Evolutionary conservation across 2,888 invertebrate species (phyloP).

Genomic region (Phalera bucephala): DNA sequence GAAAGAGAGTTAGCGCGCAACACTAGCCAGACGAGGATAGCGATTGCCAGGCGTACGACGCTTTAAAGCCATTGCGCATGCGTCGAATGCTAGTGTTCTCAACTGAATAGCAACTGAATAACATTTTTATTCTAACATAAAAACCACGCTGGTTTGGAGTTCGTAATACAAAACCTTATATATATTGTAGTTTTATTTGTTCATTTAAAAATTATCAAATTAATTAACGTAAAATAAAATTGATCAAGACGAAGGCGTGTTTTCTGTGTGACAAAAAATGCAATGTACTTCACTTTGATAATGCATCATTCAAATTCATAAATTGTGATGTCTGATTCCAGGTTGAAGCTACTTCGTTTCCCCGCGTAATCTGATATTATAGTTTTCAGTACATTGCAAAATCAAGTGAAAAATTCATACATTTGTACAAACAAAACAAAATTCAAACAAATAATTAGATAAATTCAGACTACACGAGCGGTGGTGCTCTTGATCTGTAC

Average conservation of each 20-base stretch:
- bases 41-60: no score
- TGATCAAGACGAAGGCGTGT: constrained; percentile 10
- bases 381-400: no score
- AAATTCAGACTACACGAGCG: no score
- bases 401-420: no score
- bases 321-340: no score
- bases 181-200: constrained; percentile 6
- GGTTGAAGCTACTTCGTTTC: no score
- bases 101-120: constrained; percentile 7
- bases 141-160: constrained; percentile 8
- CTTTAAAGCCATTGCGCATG: constrained; percentile 1
- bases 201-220: constrained; percentile 5
- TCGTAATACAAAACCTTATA: constrained; percentile 6
- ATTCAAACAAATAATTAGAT: no score
- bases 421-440: no score
- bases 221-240: constrained; percentile 11
- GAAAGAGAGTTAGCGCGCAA: no score
- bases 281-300: constrained; percentile 7
- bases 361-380: no score
- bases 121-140: constrained; percentile 9
- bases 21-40: no score
- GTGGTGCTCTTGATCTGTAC: no score
- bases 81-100: constrained; percentile 5
- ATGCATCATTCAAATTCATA: constrained; percentile 9
- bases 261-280: constrained; percentile 8